phyloP scores from a whole-genome alignment of 1,140 invertebrate genomes.

The Phthorimaea operculella region DNA sequence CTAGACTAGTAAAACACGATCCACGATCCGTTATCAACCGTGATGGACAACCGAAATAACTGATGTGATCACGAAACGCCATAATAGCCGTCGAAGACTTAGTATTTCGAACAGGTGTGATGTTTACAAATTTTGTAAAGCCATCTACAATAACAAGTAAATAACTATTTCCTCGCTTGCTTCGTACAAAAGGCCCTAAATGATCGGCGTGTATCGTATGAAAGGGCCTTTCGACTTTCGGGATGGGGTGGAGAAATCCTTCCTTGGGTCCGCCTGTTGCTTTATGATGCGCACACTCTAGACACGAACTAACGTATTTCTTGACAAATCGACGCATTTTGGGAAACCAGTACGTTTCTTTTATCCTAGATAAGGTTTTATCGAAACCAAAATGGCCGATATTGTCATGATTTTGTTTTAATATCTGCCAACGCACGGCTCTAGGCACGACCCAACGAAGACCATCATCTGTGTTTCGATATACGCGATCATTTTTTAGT shows the following conservation, averaged over 20 bases:
- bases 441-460: neutral
- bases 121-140: neutral
- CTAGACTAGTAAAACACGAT: slow-evolving; percentile 16
- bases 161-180: neutral
- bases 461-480: neutral
- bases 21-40: slow-evolving; percentile 18
- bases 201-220: neutral
- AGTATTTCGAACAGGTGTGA: no score
- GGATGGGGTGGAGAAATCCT: neutral
- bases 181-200: neutral
- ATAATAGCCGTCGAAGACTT: neutral
- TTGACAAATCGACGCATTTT: slow-evolving; percentile 16
- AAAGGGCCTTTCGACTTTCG: neutral
- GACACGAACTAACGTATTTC: slow-evolving; percentile 18
- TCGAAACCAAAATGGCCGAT: slow-evolving; percentile 12
- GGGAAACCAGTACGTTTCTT: slow-evolving; percentile 16
- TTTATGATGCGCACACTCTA: slow-evolving; percentile 21
- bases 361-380: slow-evolving; percentile 12
- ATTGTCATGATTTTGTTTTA: slow-evolving; percentile 12
- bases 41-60: neutral
- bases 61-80: neutral
- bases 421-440: neutral
- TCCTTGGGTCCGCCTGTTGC: neutral
- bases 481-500: neutral
- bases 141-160: neutral